phyloP scores from a whole-genome alignment of 2,113 vertebrate species.

The Trichomycterus rosablanca region DNA sequence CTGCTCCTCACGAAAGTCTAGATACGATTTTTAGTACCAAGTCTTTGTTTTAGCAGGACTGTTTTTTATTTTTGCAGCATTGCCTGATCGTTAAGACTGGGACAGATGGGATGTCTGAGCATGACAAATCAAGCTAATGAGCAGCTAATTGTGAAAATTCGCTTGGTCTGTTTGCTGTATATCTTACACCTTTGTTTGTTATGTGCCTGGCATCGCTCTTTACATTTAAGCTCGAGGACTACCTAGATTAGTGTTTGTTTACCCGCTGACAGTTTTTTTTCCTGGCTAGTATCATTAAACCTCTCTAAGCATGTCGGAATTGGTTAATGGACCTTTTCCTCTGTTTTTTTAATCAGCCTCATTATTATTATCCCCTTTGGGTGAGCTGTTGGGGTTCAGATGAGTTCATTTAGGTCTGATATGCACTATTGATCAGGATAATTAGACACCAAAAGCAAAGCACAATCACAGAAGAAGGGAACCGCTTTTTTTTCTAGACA shows the following conservation, averaged over 20 bases:
- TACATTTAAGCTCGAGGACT: too few species aligned
- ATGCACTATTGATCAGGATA: too few species aligned
- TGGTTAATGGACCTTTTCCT: not conserved
- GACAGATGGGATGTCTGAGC: slow-evolving; percentile 11
- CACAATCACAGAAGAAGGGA: too few species aligned
- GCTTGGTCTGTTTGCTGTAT: not conserved
- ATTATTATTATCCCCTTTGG: not conserved
- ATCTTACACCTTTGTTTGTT: too few species aligned
- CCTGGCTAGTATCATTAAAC: not conserved
- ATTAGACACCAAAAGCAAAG: too few species aligned
- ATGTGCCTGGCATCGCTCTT: too few species aligned
- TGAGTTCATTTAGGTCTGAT: not conserved
- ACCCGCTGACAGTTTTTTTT: slow-evolving; percentile 15
- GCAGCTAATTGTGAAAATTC: slow-evolving; percentile 9
- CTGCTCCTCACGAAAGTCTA: too few species aligned
- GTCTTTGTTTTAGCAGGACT: not conserved
- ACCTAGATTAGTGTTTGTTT: not conserved
- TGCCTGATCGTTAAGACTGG: not conserved
- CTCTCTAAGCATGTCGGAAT: not conserved
- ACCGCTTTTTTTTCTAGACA: too few species aligned
- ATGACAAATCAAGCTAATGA: slow-evolving; percentile 9
- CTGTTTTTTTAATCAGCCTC: not conserved
- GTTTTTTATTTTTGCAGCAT: not conserved
- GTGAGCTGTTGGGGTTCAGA: not conserved
- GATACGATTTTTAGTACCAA: too few species aligned